A percentile compares a stretch with the other conserved stretches of the same genome.
Conservation (phyloP, 1,140 invertebrate genomes). For the Aphaenogaster rudis region DNA sequence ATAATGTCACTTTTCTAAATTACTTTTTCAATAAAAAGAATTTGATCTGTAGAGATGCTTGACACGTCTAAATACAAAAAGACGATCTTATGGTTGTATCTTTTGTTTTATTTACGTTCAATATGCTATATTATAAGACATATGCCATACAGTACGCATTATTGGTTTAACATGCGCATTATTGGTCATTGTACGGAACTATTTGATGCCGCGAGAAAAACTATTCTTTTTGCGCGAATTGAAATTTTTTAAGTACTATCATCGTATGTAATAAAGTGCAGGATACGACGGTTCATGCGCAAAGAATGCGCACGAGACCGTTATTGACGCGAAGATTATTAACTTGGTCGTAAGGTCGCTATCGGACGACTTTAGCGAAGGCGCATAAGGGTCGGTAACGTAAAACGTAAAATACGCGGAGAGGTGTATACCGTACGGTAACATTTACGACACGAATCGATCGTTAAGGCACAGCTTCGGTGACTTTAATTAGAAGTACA, state of each 20-base stretch:
- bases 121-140: too few species aligned
- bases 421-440: neutral
- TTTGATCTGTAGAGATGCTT: neutral
- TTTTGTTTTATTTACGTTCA: neutral
- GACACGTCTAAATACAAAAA: too few species aligned
- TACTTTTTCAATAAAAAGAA: neutral
- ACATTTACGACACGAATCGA: conserved; percentile 63
- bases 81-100: too few species aligned
- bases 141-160: neutral
- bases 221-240: neutral
- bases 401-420: conserved; percentile 50
- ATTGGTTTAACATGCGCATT: neutral
- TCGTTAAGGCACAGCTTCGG: conserved; percentile 53
- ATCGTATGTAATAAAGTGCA: neutral
- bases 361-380: neutral
- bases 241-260: neutral
- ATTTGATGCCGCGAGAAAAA: neutral
- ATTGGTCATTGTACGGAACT: neutral
- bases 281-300: neutral
- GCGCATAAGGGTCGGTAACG: neutral
- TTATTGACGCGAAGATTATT: conserved; percentile 60
- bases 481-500: conserved; percentile 72
- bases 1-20: neutral
- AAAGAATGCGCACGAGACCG: conserved; percentile 16
- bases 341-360: neutral